These are phyloP conservation scores for Hydropsyche tenuis DNA, from an alignment of 1,140 invertebrate species.

Conservation along the genomic window DNA sequence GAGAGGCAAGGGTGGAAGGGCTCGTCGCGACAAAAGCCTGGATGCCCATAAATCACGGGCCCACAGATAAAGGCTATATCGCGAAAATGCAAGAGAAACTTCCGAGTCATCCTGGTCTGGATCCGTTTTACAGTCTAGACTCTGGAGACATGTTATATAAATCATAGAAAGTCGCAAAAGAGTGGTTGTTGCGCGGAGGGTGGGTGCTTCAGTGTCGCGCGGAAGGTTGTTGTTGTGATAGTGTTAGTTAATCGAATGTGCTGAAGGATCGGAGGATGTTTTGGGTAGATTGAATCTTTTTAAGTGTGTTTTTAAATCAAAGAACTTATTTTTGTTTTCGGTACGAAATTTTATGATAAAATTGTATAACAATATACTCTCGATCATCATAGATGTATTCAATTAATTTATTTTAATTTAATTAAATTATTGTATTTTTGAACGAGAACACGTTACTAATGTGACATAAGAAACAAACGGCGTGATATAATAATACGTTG, in stretches of 20 bases:
- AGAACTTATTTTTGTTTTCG: too few species aligned
- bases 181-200: neutral
- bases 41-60: conserved; percentile 31
- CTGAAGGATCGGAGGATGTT: neutral
- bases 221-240: neutral
- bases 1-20: conserved; percentile 10
- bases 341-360: too few species aligned
- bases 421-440: too few species aligned
- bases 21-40: neutral
- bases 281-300: neutral
- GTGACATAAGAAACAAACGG: too few species aligned
- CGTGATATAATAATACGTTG: too few species aligned
- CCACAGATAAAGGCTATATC: conserved; percentile 18
- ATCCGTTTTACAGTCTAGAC: neutral
- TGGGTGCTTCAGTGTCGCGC: neutral
- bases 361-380: too few species aligned
- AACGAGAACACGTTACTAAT: too few species aligned
- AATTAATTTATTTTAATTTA: too few species aligned
- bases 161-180: conserved; percentile 38
- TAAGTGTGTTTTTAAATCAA: too few species aligned
- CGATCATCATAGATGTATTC: too few species aligned
- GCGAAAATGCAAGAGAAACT: conserved; percentile 14
- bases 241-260: neutral
- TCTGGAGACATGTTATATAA: conserved; percentile 30
- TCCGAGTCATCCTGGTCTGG: conserved; percentile 23